Percentiles rank a stretch among this genome's conserved stretches.
phyloP scores from a whole-genome alignment of 2,888 invertebrate species.

The Drosophila buzzatii region DNA sequence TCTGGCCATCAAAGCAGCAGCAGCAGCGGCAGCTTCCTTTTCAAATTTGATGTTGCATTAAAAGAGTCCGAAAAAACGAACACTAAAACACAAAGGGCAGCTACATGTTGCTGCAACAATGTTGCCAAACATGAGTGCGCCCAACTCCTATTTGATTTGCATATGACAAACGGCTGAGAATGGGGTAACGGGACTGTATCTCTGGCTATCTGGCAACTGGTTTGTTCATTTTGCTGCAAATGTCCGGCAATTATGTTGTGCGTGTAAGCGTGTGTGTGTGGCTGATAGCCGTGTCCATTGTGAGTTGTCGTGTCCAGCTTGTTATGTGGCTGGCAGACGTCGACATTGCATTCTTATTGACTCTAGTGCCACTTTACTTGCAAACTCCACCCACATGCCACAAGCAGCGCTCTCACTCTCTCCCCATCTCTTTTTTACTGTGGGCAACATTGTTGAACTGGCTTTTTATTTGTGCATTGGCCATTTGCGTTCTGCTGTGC shows the following conservation, averaged over 20 bases:
- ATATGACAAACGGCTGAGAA: constrained; percentile 65
- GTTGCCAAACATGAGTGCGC: constrained; percentile 46
- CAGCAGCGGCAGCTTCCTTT: background rate
- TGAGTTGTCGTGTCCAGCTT: constrained; percentile 69
- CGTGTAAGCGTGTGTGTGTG: constrained; percentile 29
- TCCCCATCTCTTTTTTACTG: constrained; percentile 18
- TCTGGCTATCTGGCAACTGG: constrained; percentile 16
- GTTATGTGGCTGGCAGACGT: constrained; percentile 74
- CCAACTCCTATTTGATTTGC: constrained; percentile 73
- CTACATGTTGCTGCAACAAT: constrained; percentile 76
- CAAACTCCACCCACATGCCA: constrained; percentile 23
- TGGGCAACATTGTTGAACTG: constrained; percentile 64
- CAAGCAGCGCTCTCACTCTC: constrained; percentile 21
- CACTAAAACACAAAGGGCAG: constrained; percentile 52
- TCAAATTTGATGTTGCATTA: constrained; percentile 46
- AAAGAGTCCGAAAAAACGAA: constrained; percentile 22
- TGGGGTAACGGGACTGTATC: constrained; percentile 7
- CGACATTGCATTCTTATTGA: constrained; percentile 79
- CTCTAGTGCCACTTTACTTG: constrained; percentile 74
- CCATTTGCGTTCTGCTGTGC: constrained; percentile 62
- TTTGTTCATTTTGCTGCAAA: constrained; percentile 78
- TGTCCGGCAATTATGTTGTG: constrained; percentile 81
- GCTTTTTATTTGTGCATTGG: constrained; percentile 56
- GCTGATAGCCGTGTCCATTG: constrained; percentile 60
- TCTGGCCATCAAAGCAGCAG: constrained; percentile 45